These are phyloP conservation scores for Limnephilus marmoratus DNA, from an alignment of 2,888 invertebrate species.

Conservation along the genomic window DNA sequence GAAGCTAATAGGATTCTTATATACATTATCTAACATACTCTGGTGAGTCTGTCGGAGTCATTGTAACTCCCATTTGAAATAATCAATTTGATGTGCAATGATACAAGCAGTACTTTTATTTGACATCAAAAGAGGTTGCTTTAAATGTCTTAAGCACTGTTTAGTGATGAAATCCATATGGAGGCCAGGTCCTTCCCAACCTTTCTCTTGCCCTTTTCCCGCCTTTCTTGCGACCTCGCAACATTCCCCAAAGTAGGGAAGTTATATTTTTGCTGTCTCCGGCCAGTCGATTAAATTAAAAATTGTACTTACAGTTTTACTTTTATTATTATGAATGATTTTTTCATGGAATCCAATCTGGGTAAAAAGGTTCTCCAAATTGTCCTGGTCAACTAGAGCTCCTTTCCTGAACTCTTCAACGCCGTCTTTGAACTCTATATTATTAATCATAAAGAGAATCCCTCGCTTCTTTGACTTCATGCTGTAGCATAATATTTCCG, in stretches of 20 bases:
- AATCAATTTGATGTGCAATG: no score
- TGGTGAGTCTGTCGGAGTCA: no score
- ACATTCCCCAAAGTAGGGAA: background rate
- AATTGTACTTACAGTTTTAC: slow-evolving; percentile 70
- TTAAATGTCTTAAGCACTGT: background rate
- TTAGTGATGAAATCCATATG: background rate
- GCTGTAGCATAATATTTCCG: slow-evolving; percentile 71
- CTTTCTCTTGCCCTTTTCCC: background rate
- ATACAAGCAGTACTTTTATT: no score
- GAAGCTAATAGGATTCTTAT: no score
- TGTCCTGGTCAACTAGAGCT: slow-evolving; percentile 79
- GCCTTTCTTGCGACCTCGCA: background rate
- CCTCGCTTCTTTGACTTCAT: slow-evolving; percentile 79
- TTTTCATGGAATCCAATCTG: slow-evolving; percentile 78
- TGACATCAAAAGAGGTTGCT: no score
- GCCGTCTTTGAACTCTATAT: slow-evolving; percentile 75
- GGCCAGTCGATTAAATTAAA: background rate
- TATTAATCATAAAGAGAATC: slow-evolving; percentile 80
- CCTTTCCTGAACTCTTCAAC: slow-evolving; percentile 75
- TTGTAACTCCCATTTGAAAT: no score
- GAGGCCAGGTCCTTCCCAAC: background rate
- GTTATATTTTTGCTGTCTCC: background rate
- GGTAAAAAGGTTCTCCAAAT: slow-evolving; percentile 78
- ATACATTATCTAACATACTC: no score
- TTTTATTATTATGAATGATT: slow-evolving; percentile 72